These are phyloP conservation scores for Papilio xuthus DNA, from an alignment of 1,140 invertebrate species.

Conservation along the genomic window DNA sequence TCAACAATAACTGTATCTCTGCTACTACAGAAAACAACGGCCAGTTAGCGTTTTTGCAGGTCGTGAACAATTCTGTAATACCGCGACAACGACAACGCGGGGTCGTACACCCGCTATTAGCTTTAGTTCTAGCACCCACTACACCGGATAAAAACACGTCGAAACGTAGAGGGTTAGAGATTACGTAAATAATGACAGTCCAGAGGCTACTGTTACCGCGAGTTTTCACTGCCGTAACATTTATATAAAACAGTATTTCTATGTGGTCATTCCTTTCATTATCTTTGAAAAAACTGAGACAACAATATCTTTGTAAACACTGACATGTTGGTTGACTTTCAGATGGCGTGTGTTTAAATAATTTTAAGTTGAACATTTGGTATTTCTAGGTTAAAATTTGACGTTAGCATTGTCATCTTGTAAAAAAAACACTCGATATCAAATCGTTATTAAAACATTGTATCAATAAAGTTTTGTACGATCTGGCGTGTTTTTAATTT, in stretches of 20 bases:
- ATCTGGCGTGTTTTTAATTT: background rate
- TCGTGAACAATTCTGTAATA: constrained; percentile 13
- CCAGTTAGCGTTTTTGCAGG: constrained; percentile 6
- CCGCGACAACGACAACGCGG: background rate
- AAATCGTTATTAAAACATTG: background rate
- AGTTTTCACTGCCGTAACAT: background rate
- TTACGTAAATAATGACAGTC: background rate
- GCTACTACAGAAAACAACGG: background rate
- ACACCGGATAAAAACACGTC: constrained; percentile 10
- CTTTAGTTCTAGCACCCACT: constrained; percentile 12
- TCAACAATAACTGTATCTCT: background rate
- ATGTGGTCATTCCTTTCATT: no score
- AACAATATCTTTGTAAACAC: background rate
- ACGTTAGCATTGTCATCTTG: background rate
- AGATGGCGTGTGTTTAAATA: background rate
- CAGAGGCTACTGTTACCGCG: background rate
- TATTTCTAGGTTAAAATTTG: background rate
- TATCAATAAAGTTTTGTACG: background rate
- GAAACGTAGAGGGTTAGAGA: background rate
- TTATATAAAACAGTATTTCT: background rate
- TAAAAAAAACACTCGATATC: background rate
- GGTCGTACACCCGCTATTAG: constrained; percentile 21
- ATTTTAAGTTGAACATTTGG: no score
- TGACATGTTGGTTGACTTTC: background rate
- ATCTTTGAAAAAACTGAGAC: no score